Base-by-base conservation (phyloP, 1,140 invertebrate species). In the Philopotamus ludificatus region DNA sequence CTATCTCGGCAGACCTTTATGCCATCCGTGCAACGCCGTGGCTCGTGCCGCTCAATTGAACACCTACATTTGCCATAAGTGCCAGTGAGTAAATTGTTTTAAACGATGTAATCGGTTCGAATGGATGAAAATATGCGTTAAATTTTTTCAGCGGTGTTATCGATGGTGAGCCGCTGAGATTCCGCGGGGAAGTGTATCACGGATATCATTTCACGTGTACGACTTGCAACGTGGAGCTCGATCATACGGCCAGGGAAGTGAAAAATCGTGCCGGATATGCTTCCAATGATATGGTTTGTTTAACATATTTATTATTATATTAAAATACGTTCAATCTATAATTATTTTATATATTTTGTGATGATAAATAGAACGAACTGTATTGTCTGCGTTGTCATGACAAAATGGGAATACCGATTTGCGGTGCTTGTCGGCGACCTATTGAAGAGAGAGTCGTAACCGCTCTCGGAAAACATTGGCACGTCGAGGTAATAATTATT, bases 201-300 rank as follows among this genome's bases (percentile, higher is more conserved):
- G 94, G 96, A 0, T 99, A 99, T 81, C 98, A 99, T 78, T 99
- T 99, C 80, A 98, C 97, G 74, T 99, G 98, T 76, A 91, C 92
- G 28, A 85, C 90, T 1, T 98, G 95, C 79, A 89, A 91, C 45
- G 83, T 90, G 1, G 91, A 94, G 77, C 80, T 93, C 25, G 92
- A 92, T 79, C 89, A 92, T 44, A 95, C 95, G 74, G 96, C 96
- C 4, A 81, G 97, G 51, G 97, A 99, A 82, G 93, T 98, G 20
- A 92, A 94, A 78, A 93, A 90, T 72, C 84, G 92, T 63, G 89
- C 92, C 7, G 93, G 93, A 8, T 92, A 91, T 76, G 89, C 92
- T 50, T 89, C 90, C n/a, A 94, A 94, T 76, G 92, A 95, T 78
- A 89, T 94, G 86, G 86, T 88, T 74, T 74, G 72, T 73, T 16